These are phyloP conservation scores for Peromyscus maniculatus DNA, from an alignment of 2,113 vertebrate species.

Conservation along the genomic window DNA sequence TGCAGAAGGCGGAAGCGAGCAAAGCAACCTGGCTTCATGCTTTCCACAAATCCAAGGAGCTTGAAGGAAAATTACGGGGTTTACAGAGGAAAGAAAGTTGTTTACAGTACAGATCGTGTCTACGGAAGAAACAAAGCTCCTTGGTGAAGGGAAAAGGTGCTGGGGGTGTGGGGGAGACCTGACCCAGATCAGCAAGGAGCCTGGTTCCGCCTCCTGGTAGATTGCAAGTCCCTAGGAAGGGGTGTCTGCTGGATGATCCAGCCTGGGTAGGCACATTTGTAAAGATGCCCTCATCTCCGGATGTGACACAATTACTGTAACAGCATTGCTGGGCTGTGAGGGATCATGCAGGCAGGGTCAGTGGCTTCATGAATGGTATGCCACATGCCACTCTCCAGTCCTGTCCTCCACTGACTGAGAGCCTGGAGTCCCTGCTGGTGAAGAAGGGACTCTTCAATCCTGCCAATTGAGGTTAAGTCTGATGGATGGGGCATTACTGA, in stretches of 20 bases:
- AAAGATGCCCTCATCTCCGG: not conserved
- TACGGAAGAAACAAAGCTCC: constrained; percentile 41
- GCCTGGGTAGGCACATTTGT: not conserved
- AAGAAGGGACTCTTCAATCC: not conserved
- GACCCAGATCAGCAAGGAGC: not conserved
- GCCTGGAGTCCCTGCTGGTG: not conserved
- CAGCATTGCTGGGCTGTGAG: not conserved
- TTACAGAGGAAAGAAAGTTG: constrained; percentile 27
- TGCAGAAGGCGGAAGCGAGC: constrained; percentile 19
- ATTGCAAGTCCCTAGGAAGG: not conserved
- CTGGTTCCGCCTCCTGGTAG: constrained; percentile 18
- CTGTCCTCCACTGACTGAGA: not conserved
- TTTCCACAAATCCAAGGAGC: constrained; percentile 33
- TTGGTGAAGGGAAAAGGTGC: not conserved
- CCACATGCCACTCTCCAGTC: not conserved
- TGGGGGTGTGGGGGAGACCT: not conserved
- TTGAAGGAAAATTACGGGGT: constrained; percentile 61
- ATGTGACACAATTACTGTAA: not conserved
- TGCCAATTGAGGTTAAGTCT: not conserved
- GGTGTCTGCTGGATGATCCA: not conserved
- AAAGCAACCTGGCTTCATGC: constrained; percentile 20
- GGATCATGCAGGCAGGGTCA: not conserved
- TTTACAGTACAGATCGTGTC: constrained; percentile 42
- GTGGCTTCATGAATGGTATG: not conserved
- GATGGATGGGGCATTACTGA: not conserved